These are phyloP conservation scores for Mustelus asterias DNA, from an alignment of 2,113 vertebrate species.

Conservation along the genomic window DNA sequence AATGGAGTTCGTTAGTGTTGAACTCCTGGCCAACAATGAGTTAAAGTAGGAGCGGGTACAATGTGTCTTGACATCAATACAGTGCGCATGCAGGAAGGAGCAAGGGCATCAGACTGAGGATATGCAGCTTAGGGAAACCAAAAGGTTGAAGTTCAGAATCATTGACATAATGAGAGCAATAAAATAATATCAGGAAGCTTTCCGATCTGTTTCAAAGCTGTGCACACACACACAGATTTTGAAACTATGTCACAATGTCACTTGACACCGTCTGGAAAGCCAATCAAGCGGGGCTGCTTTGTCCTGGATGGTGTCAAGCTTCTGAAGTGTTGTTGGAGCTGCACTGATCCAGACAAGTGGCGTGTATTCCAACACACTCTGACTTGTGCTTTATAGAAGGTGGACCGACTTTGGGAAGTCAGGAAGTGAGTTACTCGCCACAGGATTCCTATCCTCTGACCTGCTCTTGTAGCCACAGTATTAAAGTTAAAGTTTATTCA, in stretches of 20 bases:
- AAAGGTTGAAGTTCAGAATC: background rate
- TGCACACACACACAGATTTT: background rate
- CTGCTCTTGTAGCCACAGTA: too few species aligned
- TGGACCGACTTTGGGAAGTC: too few species aligned
- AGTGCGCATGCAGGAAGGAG: background rate
- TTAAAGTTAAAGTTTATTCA: too few species aligned
- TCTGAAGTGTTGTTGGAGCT: too few species aligned
- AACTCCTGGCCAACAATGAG: background rate
- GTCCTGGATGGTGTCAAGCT: too few species aligned
- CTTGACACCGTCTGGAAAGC: background rate
- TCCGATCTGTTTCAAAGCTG: background rate
- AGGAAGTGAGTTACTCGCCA: too few species aligned
- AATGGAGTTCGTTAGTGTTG: background rate
- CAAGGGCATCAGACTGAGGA: background rate
- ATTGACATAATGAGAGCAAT: background rate
- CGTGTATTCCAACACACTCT: too few species aligned
- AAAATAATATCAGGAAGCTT: background rate
- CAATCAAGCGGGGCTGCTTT: too few species aligned
- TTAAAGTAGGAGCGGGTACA: background rate
- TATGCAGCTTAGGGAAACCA: background rate
- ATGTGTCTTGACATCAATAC: too few species aligned
- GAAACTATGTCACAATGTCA: background rate
- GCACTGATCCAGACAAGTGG: too few species aligned
- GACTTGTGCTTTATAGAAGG: too few species aligned
- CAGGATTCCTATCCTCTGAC: too few species aligned